A percentile compares a stretch with the other conserved stretches of the same genome.
phyloP scores from a whole-genome alignment of 2,113 vertebrate genomes.

The Phodopus roborovskii region DNA sequence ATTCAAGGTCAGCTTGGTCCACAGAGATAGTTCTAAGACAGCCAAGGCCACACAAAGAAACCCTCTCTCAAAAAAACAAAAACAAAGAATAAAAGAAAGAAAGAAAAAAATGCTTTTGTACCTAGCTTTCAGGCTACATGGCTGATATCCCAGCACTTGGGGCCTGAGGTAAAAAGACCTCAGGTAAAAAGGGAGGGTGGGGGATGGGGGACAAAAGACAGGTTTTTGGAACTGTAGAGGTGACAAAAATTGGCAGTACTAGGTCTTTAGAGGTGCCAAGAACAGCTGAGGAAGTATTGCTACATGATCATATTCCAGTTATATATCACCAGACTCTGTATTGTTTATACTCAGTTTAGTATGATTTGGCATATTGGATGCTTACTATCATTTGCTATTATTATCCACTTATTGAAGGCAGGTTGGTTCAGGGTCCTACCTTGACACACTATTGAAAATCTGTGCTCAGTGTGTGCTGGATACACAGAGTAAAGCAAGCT shows the following conservation, averaged over 20 bases:
- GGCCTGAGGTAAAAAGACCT: not conserved
- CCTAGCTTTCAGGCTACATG: no score
- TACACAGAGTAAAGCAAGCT: not conserved
- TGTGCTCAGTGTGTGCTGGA: accelerated
- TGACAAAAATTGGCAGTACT: not conserved
- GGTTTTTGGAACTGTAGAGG: not conserved
- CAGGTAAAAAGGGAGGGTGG: no score
- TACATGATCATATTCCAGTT: not conserved
- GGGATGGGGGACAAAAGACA: no score
- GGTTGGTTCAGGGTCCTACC: no score
- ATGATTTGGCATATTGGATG: not conserved
- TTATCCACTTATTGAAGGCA: not conserved
- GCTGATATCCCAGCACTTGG: not conserved
- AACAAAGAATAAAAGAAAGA: not conserved
- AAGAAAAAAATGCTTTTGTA: constrained; percentile 6
- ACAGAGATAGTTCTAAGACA: not conserved
- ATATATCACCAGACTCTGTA: not conserved
- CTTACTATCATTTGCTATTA: not conserved
- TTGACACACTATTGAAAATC: not conserved
- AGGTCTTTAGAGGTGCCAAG: not conserved
- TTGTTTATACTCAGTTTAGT: not conserved
- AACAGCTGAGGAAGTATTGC: no score
- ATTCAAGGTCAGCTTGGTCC: not conserved
- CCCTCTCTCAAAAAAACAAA: not conserved
- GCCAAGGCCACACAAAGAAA: not conserved